These are phyloP conservation scores for Drosophila mettleri DNA, from an alignment of 2,888 invertebrate genomes.

Conservation along the genomic window DNA sequence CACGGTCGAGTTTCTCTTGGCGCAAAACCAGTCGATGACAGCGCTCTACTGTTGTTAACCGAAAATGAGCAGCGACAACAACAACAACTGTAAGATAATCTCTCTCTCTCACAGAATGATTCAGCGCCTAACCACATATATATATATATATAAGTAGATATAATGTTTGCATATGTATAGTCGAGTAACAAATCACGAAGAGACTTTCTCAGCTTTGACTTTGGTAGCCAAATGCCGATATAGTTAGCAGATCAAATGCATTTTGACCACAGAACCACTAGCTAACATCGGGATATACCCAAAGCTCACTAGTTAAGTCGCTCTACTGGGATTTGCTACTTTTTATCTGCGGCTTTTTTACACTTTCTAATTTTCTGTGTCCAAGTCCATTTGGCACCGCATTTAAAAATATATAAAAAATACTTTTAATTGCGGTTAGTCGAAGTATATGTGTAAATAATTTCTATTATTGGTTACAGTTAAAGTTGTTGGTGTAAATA, in stretches of 20 bases:
- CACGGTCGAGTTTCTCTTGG: slow-evolving; percentile 64
- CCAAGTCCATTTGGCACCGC: slow-evolving; percentile 27
- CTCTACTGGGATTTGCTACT: slow-evolving; percentile 9
- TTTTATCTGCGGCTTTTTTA: slow-evolving; percentile 31
- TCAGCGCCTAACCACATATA: slow-evolving; percentile 35
- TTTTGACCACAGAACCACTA: slow-evolving; percentile 52
- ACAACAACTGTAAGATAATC: slow-evolving; percentile 34
- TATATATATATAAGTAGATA: background rate
- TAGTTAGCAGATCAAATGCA: background rate
- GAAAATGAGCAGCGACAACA: slow-evolving; percentile 34
- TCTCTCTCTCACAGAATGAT: slow-evolving; percentile 57
- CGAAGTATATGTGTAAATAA: slow-evolving; percentile 16
- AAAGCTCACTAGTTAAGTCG: background rate
- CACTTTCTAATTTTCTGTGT: slow-evolving; percentile 70
- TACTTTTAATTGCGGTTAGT: slow-evolving; percentile 36
- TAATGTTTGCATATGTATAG: background rate
- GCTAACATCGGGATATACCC: background rate
- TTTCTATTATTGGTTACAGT: slow-evolving; percentile 31
- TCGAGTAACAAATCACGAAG: slow-evolving; percentile 53
- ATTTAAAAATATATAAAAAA: slow-evolving; percentile 3
- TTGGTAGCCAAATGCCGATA: slow-evolving; percentile 35
- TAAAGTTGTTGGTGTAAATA: slow-evolving; percentile 21
- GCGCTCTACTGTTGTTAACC: slow-evolving; percentile 38
- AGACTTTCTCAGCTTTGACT: slow-evolving; percentile 62
- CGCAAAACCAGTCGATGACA: slow-evolving; percentile 69